Base-by-base conservation (phyloP, 2,113 vertebrate species). In the Neodon shergylaensis region DNA sequence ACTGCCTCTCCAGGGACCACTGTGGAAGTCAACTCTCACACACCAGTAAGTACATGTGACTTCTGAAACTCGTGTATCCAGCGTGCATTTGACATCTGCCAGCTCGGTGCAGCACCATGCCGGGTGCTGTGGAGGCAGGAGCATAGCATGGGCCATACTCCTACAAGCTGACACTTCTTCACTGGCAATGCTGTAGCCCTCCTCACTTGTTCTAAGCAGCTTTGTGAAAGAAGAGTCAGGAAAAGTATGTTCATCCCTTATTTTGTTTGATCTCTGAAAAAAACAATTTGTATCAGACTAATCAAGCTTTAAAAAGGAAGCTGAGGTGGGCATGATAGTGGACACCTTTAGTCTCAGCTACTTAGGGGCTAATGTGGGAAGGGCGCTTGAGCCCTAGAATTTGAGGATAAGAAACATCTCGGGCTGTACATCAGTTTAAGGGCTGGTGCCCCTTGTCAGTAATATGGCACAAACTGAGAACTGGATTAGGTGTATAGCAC, bases 201-300 rank as follows among this genome's bases (percentile, higher is more conserved):
- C 72, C 3, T 68, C 26, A 74, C 66, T 63, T 88, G 68, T 73
- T 94, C 68, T 47, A 65, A 74, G 68, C n/a, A 94, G 44, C 70
- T 89, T 72, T 81, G 81, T n/a, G 63, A 86, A 78, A 58, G 7
- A 84, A 52, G 52, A 85, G 28, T 39, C 70, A 86, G 36, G 42
- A 36, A 92, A 88, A 90, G 14, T 36, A 36, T 24, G 21, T 78
- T 26, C 36, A 63, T 49, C 47, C 49, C 24, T 78, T 63, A 76
- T 49, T 95, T 74, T 95, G 78, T 12, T 68, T 86, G 33, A 86
- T 66, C 91, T 79, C 42, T 42, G 54, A 2, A 6, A 36, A 39
- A 52, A 72, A 42, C 52, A 73, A 86, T 81, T n/a, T 44, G 31
- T 76, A 10, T 74, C 61, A 91, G 79, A 82, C 68, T 19, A 7